A percentile compares a stretch with the other conserved stretches of the same genome.
Evolutionary conservation across 2,113 vertebrate species (phyloP).

Genomic region (Arothron firmamentum): DNA sequence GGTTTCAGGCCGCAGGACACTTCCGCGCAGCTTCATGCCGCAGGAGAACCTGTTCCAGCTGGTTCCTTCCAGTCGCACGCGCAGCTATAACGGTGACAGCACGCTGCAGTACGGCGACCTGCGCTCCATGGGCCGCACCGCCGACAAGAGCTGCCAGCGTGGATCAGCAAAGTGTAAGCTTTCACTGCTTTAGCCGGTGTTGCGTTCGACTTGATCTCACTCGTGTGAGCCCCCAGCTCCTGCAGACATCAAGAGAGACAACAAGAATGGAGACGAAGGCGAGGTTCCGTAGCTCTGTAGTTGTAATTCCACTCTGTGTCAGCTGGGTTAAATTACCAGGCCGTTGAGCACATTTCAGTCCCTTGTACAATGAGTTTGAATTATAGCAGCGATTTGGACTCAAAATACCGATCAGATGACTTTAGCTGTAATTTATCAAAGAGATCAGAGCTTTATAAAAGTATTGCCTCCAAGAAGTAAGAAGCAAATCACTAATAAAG

Average conservation of each 20-base stretch:
- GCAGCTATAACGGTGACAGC: conserved; percentile 83
- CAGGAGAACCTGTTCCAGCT: conserved; percentile 87
- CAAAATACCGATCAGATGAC: too few species aligned
- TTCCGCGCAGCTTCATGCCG: conserved; percentile 87
- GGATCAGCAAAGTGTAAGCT: conserved; percentile 72
- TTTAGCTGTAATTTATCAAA: too few species aligned
- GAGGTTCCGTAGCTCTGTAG: too few species aligned
- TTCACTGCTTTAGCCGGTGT: too few species aligned
- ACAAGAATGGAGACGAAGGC: too few species aligned
- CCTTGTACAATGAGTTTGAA: not conserved
- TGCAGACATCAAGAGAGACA: too few species aligned
- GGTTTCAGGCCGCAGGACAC: conserved; percentile 82
- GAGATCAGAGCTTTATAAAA: too few species aligned
- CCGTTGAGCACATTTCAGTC: not conserved
- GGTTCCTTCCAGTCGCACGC: conserved; percentile 83
- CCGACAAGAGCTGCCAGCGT: conserved; percentile 69
- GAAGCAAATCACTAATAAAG: too few species aligned
- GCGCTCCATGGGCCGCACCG: conserved; percentile 70
- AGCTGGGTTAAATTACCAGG: not conserved
- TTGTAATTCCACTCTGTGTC: too few species aligned
- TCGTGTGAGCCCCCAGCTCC: not conserved
- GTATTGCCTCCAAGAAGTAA: too few species aligned
- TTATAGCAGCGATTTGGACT: not conserved
- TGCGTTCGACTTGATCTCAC: not conserved
- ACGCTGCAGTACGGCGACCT: conserved; percentile 78